Percentiles rank a stretch among this genome's conserved stretches.
Evolutionary conservation across 2,888 invertebrate genomes (phyloP).

Genomic region (Deilephila porcellus): DNA sequence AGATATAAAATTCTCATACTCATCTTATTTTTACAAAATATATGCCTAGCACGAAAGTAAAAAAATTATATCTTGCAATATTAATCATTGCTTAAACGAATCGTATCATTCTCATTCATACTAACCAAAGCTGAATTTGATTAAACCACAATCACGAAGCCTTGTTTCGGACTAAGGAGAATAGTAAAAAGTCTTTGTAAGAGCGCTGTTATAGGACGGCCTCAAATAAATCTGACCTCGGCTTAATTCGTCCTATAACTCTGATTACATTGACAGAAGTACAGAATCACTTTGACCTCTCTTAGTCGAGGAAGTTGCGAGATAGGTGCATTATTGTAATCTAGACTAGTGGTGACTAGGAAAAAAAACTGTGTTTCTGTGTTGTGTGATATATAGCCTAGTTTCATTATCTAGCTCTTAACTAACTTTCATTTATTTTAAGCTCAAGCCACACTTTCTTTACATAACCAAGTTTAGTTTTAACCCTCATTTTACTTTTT

Average conservation of each 20-base stretch:
- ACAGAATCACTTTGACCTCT: constrained; percentile 30
- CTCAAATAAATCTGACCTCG: constrained; percentile 37
- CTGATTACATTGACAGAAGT: constrained; percentile 33
- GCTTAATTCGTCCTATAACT: constrained; percentile 34
- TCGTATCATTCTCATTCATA: neutral
- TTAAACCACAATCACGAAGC: constrained; percentile 16
- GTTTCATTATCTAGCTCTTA: too few species aligned
- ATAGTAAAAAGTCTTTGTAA: constrained; percentile 26
- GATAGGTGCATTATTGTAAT: constrained; percentile 8
- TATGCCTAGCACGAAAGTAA: too few species aligned
- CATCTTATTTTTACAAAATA: too few species aligned
- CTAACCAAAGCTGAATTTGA: constrained; percentile 17
- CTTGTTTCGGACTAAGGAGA: constrained; percentile 19
- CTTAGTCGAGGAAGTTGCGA: neutral
- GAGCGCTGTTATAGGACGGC: constrained; percentile 33
- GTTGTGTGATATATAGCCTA: too few species aligned
- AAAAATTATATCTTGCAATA: neutral
- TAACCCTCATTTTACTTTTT: too few species aligned
- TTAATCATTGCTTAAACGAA: neutral
- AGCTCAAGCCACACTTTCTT: too few species aligned
- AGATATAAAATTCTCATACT: too few species aligned
- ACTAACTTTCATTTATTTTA: too few species aligned
- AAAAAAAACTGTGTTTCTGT: neutral
- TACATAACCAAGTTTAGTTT: too few species aligned
- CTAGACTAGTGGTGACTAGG: neutral